Conservation (phyloP, 1,140 invertebrate genomes). For the Drosophila equinoxialis region DNA sequence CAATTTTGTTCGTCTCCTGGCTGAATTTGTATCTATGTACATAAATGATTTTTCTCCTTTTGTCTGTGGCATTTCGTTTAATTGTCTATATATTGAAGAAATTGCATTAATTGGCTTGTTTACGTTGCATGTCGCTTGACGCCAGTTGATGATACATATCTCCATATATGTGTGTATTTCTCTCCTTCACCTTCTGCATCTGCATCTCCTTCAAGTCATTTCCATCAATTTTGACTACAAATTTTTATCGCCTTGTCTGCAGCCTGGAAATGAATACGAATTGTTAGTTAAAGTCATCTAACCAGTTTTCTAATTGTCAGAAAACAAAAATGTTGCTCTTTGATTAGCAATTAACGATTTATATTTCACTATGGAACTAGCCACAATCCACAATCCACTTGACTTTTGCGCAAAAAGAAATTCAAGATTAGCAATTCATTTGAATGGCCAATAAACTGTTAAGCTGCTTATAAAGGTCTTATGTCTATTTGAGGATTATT, state of each 20-base stretch:
- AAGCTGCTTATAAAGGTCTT: slow-evolving; percentile 11
- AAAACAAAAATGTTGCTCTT: slow-evolving; percentile 72
- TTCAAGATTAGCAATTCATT: slow-evolving; percentile 27
- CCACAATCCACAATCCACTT: slow-evolving; percentile 27
- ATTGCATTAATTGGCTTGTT: slow-evolving; percentile 78
- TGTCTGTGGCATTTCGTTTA: slow-evolving; percentile 42
- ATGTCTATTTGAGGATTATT: slow-evolving; percentile 1
- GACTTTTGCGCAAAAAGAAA: not conserved
- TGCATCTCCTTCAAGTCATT: not conserved
- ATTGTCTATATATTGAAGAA: slow-evolving; percentile 63
- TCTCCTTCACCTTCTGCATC: not conserved
- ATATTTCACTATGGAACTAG: slow-evolving; percentile 61
- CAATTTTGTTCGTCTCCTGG: not conserved
- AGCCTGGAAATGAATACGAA: slow-evolving; percentile 1
- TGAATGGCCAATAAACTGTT: slow-evolving; percentile 15
- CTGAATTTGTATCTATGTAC: not conserved
- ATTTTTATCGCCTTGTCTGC: slow-evolving; percentile 64
- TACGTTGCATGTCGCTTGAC: slow-evolving; percentile 58
- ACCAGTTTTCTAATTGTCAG: slow-evolving; percentile 79
- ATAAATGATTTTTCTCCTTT: slow-evolving; percentile 4
- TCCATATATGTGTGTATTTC: slow-evolving; percentile 28
- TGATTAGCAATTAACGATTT: slow-evolving; percentile 75
- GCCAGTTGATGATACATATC: slow-evolving; percentile 52
- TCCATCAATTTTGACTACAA: slow-evolving; percentile 56
- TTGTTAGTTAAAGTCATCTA: slow-evolving; percentile 37